Conservation (phyloP, 2,797 vertebrate species). For the Heliangelus exortis region DNA sequence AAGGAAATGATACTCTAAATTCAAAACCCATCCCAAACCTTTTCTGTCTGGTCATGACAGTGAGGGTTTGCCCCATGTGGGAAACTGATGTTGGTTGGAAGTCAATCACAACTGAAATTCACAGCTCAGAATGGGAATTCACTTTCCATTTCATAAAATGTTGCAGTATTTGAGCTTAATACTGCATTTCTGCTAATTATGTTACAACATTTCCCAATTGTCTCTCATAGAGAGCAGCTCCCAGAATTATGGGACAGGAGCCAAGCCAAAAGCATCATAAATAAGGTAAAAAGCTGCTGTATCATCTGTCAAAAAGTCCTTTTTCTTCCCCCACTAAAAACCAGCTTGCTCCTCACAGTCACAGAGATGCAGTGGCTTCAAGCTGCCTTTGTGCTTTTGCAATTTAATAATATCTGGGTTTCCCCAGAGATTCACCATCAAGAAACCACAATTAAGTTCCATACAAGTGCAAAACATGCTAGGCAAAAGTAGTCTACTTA, state of each 20-base stretch:
- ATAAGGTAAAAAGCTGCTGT: background rate
- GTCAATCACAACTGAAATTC: background rate
- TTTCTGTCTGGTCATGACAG: no score
- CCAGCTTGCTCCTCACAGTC: background rate
- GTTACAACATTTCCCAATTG: rapidly evolving
- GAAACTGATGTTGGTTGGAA: no score
- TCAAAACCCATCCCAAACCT: no score
- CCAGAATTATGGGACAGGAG: background rate
- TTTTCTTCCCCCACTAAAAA: background rate
- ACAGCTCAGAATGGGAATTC: background rate
- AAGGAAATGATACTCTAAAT: no score
- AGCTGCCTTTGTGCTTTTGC: background rate
- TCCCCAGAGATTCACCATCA: no score
- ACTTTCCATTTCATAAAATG: background rate
- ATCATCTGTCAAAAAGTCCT: background rate
- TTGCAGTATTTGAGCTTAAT: background rate
- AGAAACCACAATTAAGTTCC: background rate
- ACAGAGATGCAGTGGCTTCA: background rate
- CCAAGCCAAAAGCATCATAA: background rate
- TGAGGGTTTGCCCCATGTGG: no score
- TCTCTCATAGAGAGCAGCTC: background rate
- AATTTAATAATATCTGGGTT: background rate
- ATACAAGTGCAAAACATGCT: rapidly evolving
- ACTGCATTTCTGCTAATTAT: background rate
- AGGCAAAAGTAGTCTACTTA: background rate